Percentiles rank a stretch among this genome's conserved stretches.
These are phyloP conservation scores for Erpobdella octoculata DNA, from an alignment of 2,888 invertebrate genomes.

Conservation along the genomic window DNA sequence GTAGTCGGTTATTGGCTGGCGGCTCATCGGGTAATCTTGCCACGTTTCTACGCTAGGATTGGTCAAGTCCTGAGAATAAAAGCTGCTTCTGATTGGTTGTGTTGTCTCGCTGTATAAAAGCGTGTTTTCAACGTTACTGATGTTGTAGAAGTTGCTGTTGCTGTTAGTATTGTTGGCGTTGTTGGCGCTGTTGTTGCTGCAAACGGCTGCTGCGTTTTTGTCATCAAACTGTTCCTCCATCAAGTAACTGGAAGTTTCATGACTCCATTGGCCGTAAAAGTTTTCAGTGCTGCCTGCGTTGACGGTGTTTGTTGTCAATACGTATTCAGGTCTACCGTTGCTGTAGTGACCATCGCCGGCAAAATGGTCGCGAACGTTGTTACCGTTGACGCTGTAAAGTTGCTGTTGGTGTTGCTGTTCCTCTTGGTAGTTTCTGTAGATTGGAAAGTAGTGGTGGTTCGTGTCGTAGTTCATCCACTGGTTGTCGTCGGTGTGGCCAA, in stretches of 20 bases:
- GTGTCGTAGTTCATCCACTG: conserved; percentile 11
- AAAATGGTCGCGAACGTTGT: neutral
- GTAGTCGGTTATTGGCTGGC: neutral
- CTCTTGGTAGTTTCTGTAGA: neutral
- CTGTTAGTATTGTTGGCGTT: neutral
- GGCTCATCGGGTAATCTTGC: conserved; percentile 1
- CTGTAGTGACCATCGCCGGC: neutral
- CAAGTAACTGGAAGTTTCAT: conserved; percentile 2
- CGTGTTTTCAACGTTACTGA: neutral
- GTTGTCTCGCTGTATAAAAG: neutral
- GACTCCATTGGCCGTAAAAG: neutral
- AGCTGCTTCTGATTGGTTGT: neutral
- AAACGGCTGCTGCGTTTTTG: conserved; percentile 12
- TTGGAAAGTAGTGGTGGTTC: conserved; percentile 7
- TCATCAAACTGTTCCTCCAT: neutral
- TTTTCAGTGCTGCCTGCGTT: no score
- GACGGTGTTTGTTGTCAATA: neutral
- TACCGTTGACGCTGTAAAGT: neutral
- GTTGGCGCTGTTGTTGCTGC: conserved; percentile 14
- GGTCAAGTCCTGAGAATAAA: neutral
- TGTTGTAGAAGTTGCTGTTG: conserved; percentile 5
- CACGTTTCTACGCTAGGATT: neutral
- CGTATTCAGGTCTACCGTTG: neutral
- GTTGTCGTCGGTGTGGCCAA: neutral
- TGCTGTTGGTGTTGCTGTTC: neutral